These are phyloP conservation scores for Diadema setosum DNA, from an alignment of 35 echinoderm and acorn worm species.

Conservation along the genomic window DNA sequence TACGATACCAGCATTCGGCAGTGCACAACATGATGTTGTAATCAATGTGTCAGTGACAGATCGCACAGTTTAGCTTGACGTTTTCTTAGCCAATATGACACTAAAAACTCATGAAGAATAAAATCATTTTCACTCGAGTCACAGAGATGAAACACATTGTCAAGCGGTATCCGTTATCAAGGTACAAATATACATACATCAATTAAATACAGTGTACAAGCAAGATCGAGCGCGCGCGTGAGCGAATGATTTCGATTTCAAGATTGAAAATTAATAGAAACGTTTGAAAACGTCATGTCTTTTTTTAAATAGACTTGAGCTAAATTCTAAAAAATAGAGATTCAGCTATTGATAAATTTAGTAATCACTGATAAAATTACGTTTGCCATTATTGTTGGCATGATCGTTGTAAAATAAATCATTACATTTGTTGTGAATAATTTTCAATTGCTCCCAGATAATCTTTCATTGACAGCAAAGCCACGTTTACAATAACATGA, in stretches of 20 bases:
- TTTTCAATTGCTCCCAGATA: too few relatives aligned
- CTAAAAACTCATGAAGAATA: neutral
- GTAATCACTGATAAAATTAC: neutral
- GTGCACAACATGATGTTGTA: neutral
- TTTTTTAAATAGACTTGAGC: neutral
- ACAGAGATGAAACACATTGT: neutral
- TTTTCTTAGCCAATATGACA: neutral
- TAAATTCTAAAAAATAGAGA: neutral
- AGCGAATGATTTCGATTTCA: too few relatives aligned
- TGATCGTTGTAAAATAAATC: too few relatives aligned
- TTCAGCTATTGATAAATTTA: neutral
- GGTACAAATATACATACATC: slow-evolving; percentile 5
- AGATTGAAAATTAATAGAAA: too few relatives aligned
- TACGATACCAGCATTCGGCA: too few relatives aligned
- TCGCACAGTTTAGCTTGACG: neutral
- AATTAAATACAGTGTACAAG: neutral
- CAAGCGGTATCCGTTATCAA: neutral
- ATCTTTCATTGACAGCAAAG: too few relatives aligned
- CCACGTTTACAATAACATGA: too few relatives aligned
- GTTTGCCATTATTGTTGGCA: neutral
- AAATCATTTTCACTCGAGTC: neutral
- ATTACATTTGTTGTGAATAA: too few relatives aligned
- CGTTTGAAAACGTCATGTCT: neutral
- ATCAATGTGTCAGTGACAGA: neutral
- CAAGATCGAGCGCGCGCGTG: too few relatives aligned